Percentiles rank a stretch among this genome's conserved stretches.
These are phyloP conservation scores for Aphidius colemani DNA, from an alignment of 2,888 invertebrate species.

Conservation along the genomic window DNA sequence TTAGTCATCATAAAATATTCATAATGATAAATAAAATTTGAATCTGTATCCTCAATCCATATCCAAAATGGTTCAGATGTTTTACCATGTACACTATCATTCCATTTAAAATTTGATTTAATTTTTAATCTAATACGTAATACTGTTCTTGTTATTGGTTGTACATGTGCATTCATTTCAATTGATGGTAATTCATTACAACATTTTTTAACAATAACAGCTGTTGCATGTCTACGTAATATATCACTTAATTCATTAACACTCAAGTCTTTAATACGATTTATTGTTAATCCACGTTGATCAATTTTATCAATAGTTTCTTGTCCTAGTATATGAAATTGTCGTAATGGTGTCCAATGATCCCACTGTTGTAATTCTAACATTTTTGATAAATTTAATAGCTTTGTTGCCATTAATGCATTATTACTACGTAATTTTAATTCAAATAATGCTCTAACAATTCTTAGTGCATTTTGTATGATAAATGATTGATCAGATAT, in stretches of 20 bases:
- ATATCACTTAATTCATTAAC: constrained; percentile 82
- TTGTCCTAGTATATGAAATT: constrained; percentile 77
- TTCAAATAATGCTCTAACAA: constrained; percentile 92
- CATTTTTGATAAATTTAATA: constrained; percentile 89
- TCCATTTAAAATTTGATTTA: constrained; percentile 80
- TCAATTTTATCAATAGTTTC: constrained; percentile 85
- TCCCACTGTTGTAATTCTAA: constrained; percentile 92
- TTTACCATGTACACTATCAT: constrained; percentile 86
- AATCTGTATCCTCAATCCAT: constrained; percentile 96
- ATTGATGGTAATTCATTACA: constrained; percentile 85
- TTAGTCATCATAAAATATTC: constrained; percentile 87
- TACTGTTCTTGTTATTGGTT: constrained; percentile 95
- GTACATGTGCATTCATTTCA: constrained; percentile 81
- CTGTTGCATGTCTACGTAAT: constrained; percentile 78
- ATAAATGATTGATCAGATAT: constrained; percentile 89
- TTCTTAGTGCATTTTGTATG: constrained; percentile 88
- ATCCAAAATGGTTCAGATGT: constrained; percentile 92
- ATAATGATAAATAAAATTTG: constrained; percentile 93
- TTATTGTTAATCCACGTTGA: constrained; percentile 73
- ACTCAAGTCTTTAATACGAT: constrained; percentile 84
- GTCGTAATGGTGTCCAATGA: constrained; percentile 82
- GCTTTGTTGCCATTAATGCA: constrained; percentile 83
- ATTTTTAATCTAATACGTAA: constrained; percentile 81
- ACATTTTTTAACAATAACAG: constrained; percentile 76
- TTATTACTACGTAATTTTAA: constrained; percentile 88